Evolutionary conservation across 1,140 invertebrate species (phyloP), one percentile per base, ranked within the genome.

Genomic region (Panagrolaimus sp.): DNA sequence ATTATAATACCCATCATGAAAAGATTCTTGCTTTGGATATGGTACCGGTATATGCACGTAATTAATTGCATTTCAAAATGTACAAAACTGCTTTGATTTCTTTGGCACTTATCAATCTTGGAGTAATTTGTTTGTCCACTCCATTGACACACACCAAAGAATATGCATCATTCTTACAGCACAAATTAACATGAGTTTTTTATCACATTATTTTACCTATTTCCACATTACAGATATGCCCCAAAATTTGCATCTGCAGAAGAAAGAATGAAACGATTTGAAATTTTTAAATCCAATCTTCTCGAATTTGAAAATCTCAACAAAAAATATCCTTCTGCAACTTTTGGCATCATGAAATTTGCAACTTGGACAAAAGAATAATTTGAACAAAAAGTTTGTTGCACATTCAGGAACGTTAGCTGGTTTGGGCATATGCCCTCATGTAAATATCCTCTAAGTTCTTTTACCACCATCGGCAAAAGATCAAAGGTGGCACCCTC

Each of bases 281-380:
- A 52, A 24, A 24, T 52, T 14, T 52, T 52, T 14, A 52, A 52
- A 15, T n/a, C 17, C 48, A 52, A 52, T 52, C 48, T 52, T 52
- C 7, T 8, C n/a, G 48, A 52, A 9, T 21, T 52, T 52, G 48
- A 52, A 14, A 24, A n/a, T 21, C 26, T 52, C n/a, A 52, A 52
- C 26, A 1, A 5, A 24, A 52, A 52, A 24, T 52, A 52, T 8
- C 48, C 48, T 52, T 8, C 17, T 0, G 26, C 48, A 1, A 15
- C 17, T 4, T 52, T 21, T 24, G 48, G 48, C 26, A 24, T 52
- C n/a, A 52, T 24, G n/a, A 52, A 52, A 24, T 52, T 52, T 52
- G 48, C 48, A 24, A 52, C 48, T 21, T 52, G 48, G 48, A 52
- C 48, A 24, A 52, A 52, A 7, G 48, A 52, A 24, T n/a, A 52